Evolutionary conservation across 2,113 vertebrate species (phyloP), one percentile per base, ranked within the genome.

Genomic region (Prionailurus viverrinus): DNA sequence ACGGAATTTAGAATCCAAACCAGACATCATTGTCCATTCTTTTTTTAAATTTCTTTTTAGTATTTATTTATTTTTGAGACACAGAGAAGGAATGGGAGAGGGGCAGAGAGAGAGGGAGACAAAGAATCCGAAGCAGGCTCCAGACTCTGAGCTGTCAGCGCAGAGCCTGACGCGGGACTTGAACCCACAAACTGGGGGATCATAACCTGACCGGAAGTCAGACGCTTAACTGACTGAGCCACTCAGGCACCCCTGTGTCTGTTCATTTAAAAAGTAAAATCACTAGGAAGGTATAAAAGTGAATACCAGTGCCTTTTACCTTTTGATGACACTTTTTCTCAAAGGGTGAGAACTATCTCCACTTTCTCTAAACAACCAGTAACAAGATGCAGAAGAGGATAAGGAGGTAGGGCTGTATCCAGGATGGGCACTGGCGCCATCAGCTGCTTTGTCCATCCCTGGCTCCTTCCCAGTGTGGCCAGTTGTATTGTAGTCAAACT

Each of bases 401-500:
- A 82, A 97, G 84, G 78, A 95, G 83, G 74, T 53, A 83, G 14
- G 98, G 98, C 10, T 94, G 96, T 36, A 66, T 19, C 1, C 93
- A 6, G 71, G 51, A 74, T 78, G 0, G 29, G 98, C 97, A 1
- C 97, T 76, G 31, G 97, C 96, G 71, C 89, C 92, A 85, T 73
- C 83, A 1, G 33, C 79, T 61, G 12, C 36, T 80, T 19, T 23
- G 8, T 29, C 97, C 97, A 18, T 97, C 94, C 0, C 95, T 96
- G 96, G 96, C 95, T 82, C 89, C 69, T 23, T 96, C 2, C 95
- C 96, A 0, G 96, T 74, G 51, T 97, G 95, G 51, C 98, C 98
- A 0, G 99, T 98, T 33, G 98, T 98, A 3, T 99, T 99, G 98
- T 99, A 99, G 97, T 99, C 99, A 0, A 99, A 99, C 91, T 98